A percentile compares a stretch with the other conserved stretches of the same genome.
Evolutionary conservation across 1,140 invertebrate genomes (phyloP).

Genomic region (Lepidurus arcticus): DNA sequence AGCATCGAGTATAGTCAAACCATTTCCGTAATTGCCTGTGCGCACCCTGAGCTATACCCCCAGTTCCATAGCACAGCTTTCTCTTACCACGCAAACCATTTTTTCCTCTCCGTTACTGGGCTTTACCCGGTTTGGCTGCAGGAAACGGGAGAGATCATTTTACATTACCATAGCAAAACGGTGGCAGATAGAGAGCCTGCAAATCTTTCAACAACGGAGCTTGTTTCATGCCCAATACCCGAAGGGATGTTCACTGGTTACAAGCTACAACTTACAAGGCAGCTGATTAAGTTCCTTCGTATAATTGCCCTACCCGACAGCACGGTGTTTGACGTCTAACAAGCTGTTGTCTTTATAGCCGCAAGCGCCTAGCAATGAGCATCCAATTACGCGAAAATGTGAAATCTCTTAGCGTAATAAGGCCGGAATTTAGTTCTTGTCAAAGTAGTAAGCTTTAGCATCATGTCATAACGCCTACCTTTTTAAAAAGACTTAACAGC

Average conservation of each 20-base stretch:
- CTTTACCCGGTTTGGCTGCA: too few relatives aligned
- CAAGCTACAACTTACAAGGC: not conserved
- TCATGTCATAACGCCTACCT: too few relatives aligned
- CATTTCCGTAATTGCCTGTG: slow-evolving; percentile 13
- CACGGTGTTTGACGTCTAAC: slow-evolving; percentile 9
- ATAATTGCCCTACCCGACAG: not conserved
- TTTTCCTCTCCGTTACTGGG: not conserved
- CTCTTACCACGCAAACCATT: not conserved
- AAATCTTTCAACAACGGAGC: not conserved
- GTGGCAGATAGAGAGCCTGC: too few relatives aligned
- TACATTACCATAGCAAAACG: too few relatives aligned
- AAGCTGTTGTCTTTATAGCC: slow-evolving; percentile 14
- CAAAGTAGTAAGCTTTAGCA: too few relatives aligned
- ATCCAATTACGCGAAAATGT: not conserved
- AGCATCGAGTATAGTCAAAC: slow-evolving; percentile 66
- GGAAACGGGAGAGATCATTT: too few relatives aligned
- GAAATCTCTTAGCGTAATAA: too few relatives aligned
- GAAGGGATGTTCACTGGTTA: not conserved
- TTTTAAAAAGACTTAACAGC: too few relatives aligned
- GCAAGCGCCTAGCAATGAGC: slow-evolving; percentile 13
- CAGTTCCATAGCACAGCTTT: not conserved
- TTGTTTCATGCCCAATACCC: not conserved
- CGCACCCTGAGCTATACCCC: not conserved
- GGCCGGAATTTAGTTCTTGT: too few relatives aligned
- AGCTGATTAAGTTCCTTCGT: slow-evolving; percentile 15